Base-by-base conservation (phyloP, 2,797 vertebrate genomes). In the Crossoptilon crossoptilon region DNA sequence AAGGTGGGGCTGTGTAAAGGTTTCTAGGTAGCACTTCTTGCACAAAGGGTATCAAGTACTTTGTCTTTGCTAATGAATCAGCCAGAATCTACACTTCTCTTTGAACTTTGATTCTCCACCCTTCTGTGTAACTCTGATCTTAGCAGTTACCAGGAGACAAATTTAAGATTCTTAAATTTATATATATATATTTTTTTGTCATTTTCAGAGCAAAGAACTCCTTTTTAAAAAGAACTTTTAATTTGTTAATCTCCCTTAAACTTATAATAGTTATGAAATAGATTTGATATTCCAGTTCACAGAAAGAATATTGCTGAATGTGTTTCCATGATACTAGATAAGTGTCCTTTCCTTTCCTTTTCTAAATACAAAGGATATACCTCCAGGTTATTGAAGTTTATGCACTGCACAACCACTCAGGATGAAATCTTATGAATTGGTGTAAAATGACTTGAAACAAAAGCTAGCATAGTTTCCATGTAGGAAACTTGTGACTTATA, bases 1-100 rank as follows among this genome's bases (percentile, higher is more conserved):
- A 24, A 71, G 4, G 9, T 55, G 51, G 12, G 18, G 2, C 5
- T 77, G 2, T 4, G 6, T 56, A 48, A 58, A 11, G 1, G 1
- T 72, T 89, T 76, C 12, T 69, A 74, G 10, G 8, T 56, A 74
- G 51, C 14, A 4, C 1, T 83, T 87, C 33, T 48, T 59, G 21
- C 10, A 56, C n/a, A 39, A 59, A 91, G 31, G 3, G 3, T 11
- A 51, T 44, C 2, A 11, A 43, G 2, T 46, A 22, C 66, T 87
- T 82, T 46, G 66, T 59, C 37, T 55, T 66, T 49, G 6, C n/a
- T 35, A 55, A 6, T 66, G n/a, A 80, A 15, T 43, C 59, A 70
- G 7, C 17, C 31, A 84, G n/a, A 59, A 55, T 11, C 37, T 59
- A 24, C 2, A 11, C 5, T 68, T 76, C 15, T 68, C 9, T 71